A percentile compares a stretch with the other conserved stretches of the same genome.
Evolutionary conservation across 2,888 invertebrate species (phyloP).

Genomic region (Ptilodon capucinus): DNA sequence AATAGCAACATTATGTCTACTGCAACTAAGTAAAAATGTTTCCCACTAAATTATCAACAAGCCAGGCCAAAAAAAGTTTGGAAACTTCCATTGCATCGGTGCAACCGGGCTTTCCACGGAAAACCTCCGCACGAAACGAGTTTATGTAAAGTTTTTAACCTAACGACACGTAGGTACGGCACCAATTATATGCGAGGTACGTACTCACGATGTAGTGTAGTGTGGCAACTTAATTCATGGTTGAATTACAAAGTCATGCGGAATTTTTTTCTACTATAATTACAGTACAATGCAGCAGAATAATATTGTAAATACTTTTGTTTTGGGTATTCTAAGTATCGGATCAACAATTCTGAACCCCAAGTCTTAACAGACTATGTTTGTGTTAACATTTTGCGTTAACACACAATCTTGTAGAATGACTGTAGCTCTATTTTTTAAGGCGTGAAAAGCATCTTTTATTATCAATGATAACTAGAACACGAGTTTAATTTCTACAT

Average conservation of each 20-base stretch:
- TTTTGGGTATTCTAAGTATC: no score
- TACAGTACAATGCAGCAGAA: slow-evolving; percentile 27
- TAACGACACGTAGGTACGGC: slow-evolving; percentile 24
- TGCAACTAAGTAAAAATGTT: neutral
- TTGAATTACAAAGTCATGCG: slow-evolving; percentile 32
- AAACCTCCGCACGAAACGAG: slow-evolving; percentile 1
- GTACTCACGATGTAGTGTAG: slow-evolving; percentile 16
- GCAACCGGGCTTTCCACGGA: slow-evolving; percentile 1
- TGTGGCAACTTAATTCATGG: slow-evolving; percentile 42
- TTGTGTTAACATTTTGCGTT: no score
- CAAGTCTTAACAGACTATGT: no score
- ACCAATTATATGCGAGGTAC: slow-evolving; percentile 35
- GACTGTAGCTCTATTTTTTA: no score
- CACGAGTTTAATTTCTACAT: no score
- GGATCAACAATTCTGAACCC: no score
- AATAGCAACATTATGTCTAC: neutral
- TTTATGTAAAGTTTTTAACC: slow-evolving; percentile 3
- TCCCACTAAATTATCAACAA: neutral
- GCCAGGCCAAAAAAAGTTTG: neutral
- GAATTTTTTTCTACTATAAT: slow-evolving; percentile 31
- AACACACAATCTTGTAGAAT: no score
- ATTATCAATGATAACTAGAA: no score
- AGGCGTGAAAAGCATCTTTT: no score
- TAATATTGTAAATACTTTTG: no score
- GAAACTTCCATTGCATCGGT: neutral